Evolutionary conservation across 1,140 invertebrate genomes (phyloP), one percentile per base, ranked within the genome.

Genomic region (Rhizoglyphus robini): DNA sequence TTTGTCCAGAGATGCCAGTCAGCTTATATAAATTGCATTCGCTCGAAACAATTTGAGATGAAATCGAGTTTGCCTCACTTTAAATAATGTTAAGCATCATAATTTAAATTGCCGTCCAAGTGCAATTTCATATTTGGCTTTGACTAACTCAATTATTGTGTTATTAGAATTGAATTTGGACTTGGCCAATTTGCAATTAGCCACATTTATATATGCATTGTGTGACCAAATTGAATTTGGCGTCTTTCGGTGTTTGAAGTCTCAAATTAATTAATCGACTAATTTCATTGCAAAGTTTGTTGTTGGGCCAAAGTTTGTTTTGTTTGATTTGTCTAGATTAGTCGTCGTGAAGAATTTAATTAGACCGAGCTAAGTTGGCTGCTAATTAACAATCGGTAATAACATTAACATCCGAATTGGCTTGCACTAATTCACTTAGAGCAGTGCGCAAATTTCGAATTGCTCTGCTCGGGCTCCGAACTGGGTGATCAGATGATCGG

Each of bases 371-470:
- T 54, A 54, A 54, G 8, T 54, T 54, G 51, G 31, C 51, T 20
- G 41, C 20, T 54, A 54, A 54, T 54, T 54, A 54, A 54, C 51
- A 54, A 54, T 54, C 31, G 51, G 31, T 54, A 54, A 54, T 54
- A 20, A 23, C 20, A 54, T 54, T 54, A 54, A 23, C 23, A 5
- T 15, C 23, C 15, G 8, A 41, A 41, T 41, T 41, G 36, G 36
- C 8, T 18, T 41, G 8, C 8, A 41, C 8, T 41, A 41, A 41
- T 41, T 41, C 36, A 11, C 8, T 41, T 41, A 41, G 36, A 11
- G 36, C 36, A 41, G 18, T 41, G 36, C 36, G 36, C 36, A 41
- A 41, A 41, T 11, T 41, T 41, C 36, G 36, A 41, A 41, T 41
- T n/a, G n/a, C n/a, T n/a, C n/a, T n/a, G n/a, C n/a, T n/a, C n/a